Conservation (phyloP, 1,140 invertebrate species). For the Mamestra configurata region DNA sequence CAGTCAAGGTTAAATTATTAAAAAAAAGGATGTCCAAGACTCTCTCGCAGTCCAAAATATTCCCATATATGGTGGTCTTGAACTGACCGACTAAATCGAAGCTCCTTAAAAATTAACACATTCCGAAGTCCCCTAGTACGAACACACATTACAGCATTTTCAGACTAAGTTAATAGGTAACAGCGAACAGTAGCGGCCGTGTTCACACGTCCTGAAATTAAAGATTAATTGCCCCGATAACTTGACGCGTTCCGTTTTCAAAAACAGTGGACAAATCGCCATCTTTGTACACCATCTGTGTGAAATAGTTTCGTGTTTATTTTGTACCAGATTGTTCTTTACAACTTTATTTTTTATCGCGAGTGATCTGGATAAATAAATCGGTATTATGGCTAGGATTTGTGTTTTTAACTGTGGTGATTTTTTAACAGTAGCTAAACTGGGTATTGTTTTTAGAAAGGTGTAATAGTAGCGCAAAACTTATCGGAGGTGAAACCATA, state of each 20-base stretch:
- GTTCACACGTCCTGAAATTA: slow-evolving; percentile 65
- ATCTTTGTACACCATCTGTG: slow-evolving; percentile 35
- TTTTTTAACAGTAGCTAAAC: not conserved
- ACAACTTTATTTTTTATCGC: slow-evolving; percentile 36
- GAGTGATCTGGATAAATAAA: not conserved
- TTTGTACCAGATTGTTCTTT: slow-evolving; percentile 38
- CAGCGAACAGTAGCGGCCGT: slow-evolving; percentile 51
- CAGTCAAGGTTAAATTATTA: too few species aligned
- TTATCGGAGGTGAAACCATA: too few species aligned
- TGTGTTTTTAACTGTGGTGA: not conserved
- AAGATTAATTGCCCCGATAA: slow-evolving; percentile 61
- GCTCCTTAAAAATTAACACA: too few species aligned
- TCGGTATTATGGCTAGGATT: not conserved
- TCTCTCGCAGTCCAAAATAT: too few species aligned
- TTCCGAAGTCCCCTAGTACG: slow-evolving; percentile 27
- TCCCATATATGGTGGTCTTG: too few species aligned
- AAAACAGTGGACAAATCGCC: slow-evolving; percentile 58
- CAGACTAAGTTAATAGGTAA: slow-evolving; percentile 59
- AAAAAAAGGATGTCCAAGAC: too few species aligned
- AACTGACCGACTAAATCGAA: too few species aligned
- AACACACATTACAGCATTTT: slow-evolving; percentile 43
- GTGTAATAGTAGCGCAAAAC: too few species aligned
- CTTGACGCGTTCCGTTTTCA: slow-evolving; percentile 39
- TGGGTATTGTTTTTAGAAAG: not conserved
- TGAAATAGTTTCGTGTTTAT: slow-evolving; percentile 32